phyloP scores from a whole-genome alignment of 2,888 invertebrate species.

The Shargacucullia verbasci region DNA sequence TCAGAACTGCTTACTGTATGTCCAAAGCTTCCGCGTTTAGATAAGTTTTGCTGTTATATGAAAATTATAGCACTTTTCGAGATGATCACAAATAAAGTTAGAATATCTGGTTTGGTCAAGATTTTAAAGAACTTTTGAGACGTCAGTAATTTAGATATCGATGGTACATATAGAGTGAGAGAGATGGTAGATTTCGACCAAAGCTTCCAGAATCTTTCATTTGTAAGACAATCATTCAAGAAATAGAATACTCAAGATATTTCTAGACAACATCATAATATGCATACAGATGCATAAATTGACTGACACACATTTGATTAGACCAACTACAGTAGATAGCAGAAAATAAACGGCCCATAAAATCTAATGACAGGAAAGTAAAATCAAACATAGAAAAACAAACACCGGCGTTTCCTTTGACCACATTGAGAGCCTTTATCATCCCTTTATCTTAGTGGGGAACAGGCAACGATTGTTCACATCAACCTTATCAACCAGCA shows the following conservation, averaged over 20 bases:
- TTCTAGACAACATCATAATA: slow-evolving; percentile 6
- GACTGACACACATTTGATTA: slow-evolving; percentile 54
- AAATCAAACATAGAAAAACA: slow-evolving; percentile 71
- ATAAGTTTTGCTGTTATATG: slow-evolving; percentile 57
- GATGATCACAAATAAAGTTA: too few species aligned
- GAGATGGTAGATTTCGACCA: too few species aligned
- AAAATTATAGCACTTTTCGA: slow-evolving; percentile 14
- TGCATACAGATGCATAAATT: slow-evolving; percentile 36
- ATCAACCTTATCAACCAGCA: slow-evolving; percentile 69
- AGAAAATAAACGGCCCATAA: slow-evolving; percentile 56
- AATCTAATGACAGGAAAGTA: slow-evolving; percentile 72
- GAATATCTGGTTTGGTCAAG: too few species aligned
- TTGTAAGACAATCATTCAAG: not conserved
- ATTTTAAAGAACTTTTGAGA: too few species aligned
- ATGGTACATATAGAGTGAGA: too few species aligned
- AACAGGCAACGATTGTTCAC: slow-evolving; percentile 76
- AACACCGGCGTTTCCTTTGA: slow-evolving; percentile 82
- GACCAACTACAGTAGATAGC: slow-evolving; percentile 50
- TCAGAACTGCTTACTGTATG: slow-evolving; percentile 84
- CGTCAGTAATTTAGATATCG: too few species aligned
- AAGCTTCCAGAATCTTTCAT: too few species aligned
- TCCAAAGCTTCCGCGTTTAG: slow-evolving; percentile 80
- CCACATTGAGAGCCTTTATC: slow-evolving; percentile 76
- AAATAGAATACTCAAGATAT: not conserved
- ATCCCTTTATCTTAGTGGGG: slow-evolving; percentile 71